Conservation (phyloP, 2,888 invertebrate genomes). For the Tryphoninae sp. region DNA sequence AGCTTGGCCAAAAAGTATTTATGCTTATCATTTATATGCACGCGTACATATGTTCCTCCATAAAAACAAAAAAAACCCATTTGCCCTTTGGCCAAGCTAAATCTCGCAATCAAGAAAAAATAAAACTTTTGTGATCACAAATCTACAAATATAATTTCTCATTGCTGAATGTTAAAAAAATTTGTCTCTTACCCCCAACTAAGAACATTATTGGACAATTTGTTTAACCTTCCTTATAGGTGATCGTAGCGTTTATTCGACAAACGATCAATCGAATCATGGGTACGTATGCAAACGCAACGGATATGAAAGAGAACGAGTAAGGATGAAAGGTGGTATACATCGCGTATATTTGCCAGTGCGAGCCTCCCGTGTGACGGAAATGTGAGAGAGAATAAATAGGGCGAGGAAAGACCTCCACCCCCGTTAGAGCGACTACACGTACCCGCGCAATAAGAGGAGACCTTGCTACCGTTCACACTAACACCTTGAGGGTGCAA, state of each 20-base stretch:
- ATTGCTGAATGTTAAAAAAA: too few species aligned
- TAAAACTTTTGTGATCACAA: too few species aligned
- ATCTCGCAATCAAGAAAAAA: too few species aligned
- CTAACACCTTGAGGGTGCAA: constrained; percentile 64
- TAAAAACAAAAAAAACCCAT: too few species aligned
- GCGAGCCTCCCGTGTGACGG: not conserved
- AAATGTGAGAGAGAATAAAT: constrained; percentile 10
- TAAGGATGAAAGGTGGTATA: constrained; percentile 12
- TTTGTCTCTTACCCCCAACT: too few species aligned
- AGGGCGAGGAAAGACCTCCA: constrained; percentile 14
- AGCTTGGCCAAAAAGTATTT: too few species aligned
- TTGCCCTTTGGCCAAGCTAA: too few species aligned
- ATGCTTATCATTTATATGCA: too few species aligned
- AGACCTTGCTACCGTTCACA: constrained; percentile 43
- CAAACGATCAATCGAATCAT: constrained; percentile 37
- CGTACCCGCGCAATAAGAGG: constrained; percentile 56
- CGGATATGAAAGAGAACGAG: constrained; percentile 61
- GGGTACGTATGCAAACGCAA: constrained; percentile 36
- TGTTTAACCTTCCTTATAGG: not conserved
- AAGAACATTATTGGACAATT: too few species aligned
- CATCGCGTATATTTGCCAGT: not conserved
- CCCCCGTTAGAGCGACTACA: constrained; percentile 24
- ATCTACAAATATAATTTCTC: too few species aligned
- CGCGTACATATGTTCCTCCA: too few species aligned
- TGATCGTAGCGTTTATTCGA: not conserved